phyloP scores from a whole-genome alignment of 92 coral and sea anemone species.

The Epizoanthus ramosus region DNA sequence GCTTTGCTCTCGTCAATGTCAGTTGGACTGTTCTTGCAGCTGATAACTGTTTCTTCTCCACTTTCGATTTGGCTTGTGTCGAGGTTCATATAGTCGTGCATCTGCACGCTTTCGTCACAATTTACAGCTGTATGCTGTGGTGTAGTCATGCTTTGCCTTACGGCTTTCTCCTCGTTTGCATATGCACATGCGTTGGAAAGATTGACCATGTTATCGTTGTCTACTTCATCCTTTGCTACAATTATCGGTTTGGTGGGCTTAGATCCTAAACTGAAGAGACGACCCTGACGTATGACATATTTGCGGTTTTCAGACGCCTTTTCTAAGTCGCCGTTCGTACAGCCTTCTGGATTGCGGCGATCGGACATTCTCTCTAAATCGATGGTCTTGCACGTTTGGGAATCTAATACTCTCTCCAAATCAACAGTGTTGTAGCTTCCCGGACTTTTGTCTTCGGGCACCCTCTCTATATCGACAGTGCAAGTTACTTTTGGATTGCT shows the following conservation, averaged over 20 bases:
- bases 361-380: neutral
- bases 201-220: neutral
- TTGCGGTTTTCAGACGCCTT: conserved; percentile 27
- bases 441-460: neutral
- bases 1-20: neutral
- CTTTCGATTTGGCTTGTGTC: neutral
- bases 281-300: conserved; percentile 34
- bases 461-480: neutral
- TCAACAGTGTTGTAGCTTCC: neutral
- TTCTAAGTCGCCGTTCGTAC: neutral
- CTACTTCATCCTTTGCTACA: neutral
- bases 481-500: neutral
- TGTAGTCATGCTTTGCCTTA: too few relatives aligned
- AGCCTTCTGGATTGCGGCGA: neutral
- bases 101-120: neutral
- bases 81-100: neutral
- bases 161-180: neutral
- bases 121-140: neutral
- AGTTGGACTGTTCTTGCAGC: neutral
- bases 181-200: neutral
- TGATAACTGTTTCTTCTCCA: conserved; percentile 12
- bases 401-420: neutral
- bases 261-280: conserved; percentile 35
- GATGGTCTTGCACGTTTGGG: neutral
- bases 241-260: conserved; percentile 11